Evolutionary conservation across 2,113 vertebrate genomes (phyloP).

Genomic region (Siniperca chuatsi): DNA sequence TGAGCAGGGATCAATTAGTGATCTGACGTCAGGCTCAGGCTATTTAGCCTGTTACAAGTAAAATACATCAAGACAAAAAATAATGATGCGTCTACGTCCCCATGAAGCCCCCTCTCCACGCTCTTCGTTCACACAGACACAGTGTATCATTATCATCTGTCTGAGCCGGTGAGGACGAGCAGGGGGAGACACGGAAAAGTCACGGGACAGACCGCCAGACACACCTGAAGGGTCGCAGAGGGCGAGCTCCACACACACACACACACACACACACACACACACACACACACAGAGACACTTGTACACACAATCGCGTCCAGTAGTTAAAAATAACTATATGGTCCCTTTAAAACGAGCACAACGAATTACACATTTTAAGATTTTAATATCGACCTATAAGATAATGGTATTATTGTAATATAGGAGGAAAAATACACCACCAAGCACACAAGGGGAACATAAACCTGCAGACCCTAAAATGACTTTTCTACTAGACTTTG

Average conservation of each 20-base stretch:
- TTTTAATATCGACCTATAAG: background rate
- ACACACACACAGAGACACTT: background rate
- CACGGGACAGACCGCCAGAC: constrained; percentile 10
- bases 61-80: constrained; percentile 11
- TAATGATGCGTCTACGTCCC: background rate
- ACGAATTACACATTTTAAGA: background rate
- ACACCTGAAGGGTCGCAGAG: constrained; percentile 28
- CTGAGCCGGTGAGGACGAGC: background rate
- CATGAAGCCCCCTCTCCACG: background rate
- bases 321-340: background rate
- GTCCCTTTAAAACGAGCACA: background rate
- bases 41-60: constrained; percentile 35
- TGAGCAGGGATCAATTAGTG: constrained; percentile 61
- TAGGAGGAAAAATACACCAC: background rate
- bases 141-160: background rate
- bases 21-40: constrained; percentile 38
- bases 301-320: background rate
- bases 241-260: constrained; percentile 3
- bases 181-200: background rate
- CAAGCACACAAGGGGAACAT: background rate
- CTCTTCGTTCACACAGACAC: background rate
- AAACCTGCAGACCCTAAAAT: background rate
- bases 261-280: background rate
- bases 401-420: background rate
- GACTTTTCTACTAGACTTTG: background rate